phyloP scores from a whole-genome alignment of 2,113 vertebrate genomes.

The Colaptes auratus region DNA sequence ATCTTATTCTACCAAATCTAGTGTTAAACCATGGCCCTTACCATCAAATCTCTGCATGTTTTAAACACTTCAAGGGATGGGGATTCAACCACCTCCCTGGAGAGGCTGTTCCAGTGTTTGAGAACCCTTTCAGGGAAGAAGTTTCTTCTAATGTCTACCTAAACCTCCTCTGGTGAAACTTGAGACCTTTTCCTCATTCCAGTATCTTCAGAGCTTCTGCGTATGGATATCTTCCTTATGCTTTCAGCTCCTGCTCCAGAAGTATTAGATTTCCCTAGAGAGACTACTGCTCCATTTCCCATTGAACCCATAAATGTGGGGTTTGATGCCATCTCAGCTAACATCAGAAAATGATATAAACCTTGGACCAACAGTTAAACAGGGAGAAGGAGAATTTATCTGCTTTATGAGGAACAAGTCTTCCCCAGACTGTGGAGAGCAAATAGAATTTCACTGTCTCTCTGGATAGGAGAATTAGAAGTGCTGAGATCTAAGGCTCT shows the following conservation, averaged over 20 bases:
- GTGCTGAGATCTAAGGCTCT: background rate
- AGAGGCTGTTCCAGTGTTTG: too few species aligned
- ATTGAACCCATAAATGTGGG: accelerated
- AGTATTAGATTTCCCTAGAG: too few species aligned
- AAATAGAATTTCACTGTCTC: background rate
- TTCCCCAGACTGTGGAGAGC: background rate
- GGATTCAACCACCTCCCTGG: too few species aligned
- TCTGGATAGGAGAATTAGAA: background rate
- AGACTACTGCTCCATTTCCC: background rate
- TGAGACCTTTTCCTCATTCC: too few species aligned
- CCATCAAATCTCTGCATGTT: too few species aligned
- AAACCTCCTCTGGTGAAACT: too few species aligned
- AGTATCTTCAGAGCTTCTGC: background rate
- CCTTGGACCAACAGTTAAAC: background rate
- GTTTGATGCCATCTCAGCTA: background rate
- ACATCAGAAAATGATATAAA: background rate
- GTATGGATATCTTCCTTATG: background rate
- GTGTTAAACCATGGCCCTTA: too few species aligned
- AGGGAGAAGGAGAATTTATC: background rate
- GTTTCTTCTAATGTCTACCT: too few species aligned
- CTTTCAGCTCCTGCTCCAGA: background rate
- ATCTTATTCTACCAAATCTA: too few species aligned
- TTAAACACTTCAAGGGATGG: too few species aligned
- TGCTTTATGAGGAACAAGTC: background rate
- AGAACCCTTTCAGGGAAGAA: too few species aligned